Base-by-base conservation (phyloP, 2,113 vertebrate genomes). In the Tetraodon nigroviridis region DNA sequence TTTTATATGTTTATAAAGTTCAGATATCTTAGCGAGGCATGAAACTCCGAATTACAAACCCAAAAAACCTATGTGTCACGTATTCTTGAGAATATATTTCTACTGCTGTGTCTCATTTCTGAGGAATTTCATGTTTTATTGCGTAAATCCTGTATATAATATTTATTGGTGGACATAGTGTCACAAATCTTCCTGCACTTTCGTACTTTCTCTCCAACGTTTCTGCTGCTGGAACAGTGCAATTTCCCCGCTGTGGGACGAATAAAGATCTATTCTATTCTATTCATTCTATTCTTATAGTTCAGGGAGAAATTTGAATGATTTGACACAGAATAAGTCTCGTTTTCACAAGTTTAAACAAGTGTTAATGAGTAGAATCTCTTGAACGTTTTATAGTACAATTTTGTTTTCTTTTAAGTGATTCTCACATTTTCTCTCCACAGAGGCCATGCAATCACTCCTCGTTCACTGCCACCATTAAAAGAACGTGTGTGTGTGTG, bases 391-490 rank as follows among this genome's bases (percentile, higher is more conserved):
- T 46, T 46, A 46, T 44, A n/a, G 15, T 46, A 13, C 17, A 46
- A 46, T 16, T 6, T n/a, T 46, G 8, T 37, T 37, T 37, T 37
- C 10, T 37, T 37, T 12, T 37, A 12, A 37, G 11, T 12, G 3
- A 11, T 37, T 37, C 32, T 11, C 12, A 12, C 2, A 13, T n/a
- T 49, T 3, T 61, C 17, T 69, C 52, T 81, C 57, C 59, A 13
- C 67, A 84, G 70, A 75, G 37, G 76, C 54, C 67, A 88, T 88
- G 86, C 51, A 20, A 27, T 59, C 53, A 32, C 7, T 48, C 53
- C 56, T 57, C 2, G 17, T 58, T 54, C 37, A 50, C 40, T 69
- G 70, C 40, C 24, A 32, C n/a, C 16, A 15, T 47, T 80, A 83
- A 64, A 48, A 32, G 27, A 46, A 14, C 13, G 8, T 29, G 41